Conservation (phyloP, 2,888 invertebrate species). For the Bimastos eiseni region DNA sequence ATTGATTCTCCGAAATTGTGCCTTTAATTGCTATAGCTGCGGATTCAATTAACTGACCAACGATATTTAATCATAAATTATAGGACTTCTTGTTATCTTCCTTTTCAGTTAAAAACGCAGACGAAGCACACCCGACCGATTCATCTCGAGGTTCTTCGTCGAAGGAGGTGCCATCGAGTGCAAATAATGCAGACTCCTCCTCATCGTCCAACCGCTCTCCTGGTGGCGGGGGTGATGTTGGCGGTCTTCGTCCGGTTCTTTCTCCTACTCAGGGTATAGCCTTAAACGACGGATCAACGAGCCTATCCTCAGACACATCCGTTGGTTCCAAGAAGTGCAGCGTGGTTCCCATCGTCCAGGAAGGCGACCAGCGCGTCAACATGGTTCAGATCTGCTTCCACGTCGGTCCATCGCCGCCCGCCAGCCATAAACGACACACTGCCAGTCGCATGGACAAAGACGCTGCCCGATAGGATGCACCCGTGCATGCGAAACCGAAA, state of each 20-base stretch:
- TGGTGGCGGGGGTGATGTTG: background rate
- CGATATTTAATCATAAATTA: no score
- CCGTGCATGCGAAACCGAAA: background rate
- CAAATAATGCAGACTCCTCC: background rate
- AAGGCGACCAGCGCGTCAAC: background rate
- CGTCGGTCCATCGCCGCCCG: background rate
- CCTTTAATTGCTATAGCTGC: no score
- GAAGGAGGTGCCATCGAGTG: background rate
- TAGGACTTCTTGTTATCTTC: background rate
- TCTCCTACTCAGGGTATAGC: background rate
- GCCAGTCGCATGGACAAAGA: background rate
- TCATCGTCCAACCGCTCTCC: background rate
- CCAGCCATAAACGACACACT: background rate
- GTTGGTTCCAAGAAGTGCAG: background rate
- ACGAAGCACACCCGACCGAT: background rate
- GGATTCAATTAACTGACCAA: no score
- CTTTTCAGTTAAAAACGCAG: background rate
- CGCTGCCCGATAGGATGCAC: background rate
- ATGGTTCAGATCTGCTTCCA: background rate
- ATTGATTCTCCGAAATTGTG: no score
- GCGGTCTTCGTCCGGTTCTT: background rate
- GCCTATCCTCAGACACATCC: background rate
- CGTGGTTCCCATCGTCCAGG: slow-evolving; percentile 17
- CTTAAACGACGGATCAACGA: background rate
- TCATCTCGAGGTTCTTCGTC: background rate